These are phyloP conservation scores for Galaxias olidus DNA, from an alignment of 2,797 vertebrate species.

Conservation along the genomic window DNA sequence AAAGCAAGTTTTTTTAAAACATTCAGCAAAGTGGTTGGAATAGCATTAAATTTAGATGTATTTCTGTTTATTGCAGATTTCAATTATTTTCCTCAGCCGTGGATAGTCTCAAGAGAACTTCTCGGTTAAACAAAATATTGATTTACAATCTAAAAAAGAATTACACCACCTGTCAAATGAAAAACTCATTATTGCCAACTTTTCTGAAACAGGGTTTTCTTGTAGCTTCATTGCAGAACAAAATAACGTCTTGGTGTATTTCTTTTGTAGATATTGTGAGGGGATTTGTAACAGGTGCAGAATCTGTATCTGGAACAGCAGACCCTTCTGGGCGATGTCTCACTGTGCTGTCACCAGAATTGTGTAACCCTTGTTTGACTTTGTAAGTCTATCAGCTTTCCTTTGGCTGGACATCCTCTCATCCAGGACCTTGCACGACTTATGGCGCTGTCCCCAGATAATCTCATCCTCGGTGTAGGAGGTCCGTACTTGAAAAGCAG, in stretches of 20 bases:
- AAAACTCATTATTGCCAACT: slow-evolving; percentile 4
- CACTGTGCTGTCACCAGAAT: background rate
- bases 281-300: background rate
- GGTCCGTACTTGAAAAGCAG: background rate
- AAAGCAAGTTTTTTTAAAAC: no score
- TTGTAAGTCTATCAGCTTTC: background rate
- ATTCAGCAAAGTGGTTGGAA: no score
- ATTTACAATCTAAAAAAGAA: no score
- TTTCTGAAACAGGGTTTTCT: background rate
- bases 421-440: background rate
- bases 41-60: no score
- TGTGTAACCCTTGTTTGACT: background rate
- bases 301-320: background rate
- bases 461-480: slow-evolving; percentile 13
- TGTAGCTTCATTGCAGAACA: background rate
- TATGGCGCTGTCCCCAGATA: slow-evolving; percentile 1
- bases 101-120: no score
- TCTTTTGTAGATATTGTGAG: background rate
- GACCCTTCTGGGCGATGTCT: background rate
- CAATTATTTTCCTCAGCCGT: no score
- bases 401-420: background rate
- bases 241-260: background rate
- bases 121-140: no score
- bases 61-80: no score
- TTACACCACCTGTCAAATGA: background rate